Conservation (phyloP, 2,888 invertebrate genomes). For the Sympetrum striolatum region DNA sequence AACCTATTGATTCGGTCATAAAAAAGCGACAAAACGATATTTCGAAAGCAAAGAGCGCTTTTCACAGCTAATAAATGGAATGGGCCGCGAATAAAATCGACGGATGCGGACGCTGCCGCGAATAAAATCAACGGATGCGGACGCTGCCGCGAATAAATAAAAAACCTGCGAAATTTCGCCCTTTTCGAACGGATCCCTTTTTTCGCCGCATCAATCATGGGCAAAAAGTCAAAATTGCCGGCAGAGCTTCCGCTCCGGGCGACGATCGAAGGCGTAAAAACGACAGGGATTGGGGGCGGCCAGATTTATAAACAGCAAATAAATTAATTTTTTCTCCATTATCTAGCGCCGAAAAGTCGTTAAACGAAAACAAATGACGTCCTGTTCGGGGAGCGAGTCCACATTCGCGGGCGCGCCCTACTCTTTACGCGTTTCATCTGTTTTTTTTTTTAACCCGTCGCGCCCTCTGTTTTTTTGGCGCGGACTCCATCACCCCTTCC, state of each 20-base stretch:
- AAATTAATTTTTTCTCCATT: slow-evolving; percentile 22
- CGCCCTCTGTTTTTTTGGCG: neutral
- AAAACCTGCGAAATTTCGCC: neutral
- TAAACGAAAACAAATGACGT: slow-evolving; percentile 41
- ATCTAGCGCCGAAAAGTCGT: slow-evolving; percentile 13
- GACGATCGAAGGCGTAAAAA: slow-evolving; percentile 2
- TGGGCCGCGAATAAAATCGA: neutral
- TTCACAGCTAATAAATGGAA: no score
- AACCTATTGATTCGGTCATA: no score
- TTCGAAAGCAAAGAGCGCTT: no score
- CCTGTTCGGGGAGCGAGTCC: slow-evolving; percentile 4
- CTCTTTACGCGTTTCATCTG: neutral
- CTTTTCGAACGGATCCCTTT: neutral
- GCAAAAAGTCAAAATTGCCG: slow-evolving; percentile 37
- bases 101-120: neutral
- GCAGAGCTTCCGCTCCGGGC: slow-evolving; percentile 8
- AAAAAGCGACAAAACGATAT: no score
- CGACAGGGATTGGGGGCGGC: neutral
- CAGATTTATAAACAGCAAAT: slow-evolving; percentile 30
- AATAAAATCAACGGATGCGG: neutral
- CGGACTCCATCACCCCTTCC: neutral
- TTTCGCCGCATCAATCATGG: neutral
- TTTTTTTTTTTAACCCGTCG: neutral
- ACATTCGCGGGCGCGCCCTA: neutral
- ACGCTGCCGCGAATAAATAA: neutral